Evolutionary conservation across 2,888 invertebrate genomes (phyloP).

Genomic region (Macroteleia sp.): DNA sequence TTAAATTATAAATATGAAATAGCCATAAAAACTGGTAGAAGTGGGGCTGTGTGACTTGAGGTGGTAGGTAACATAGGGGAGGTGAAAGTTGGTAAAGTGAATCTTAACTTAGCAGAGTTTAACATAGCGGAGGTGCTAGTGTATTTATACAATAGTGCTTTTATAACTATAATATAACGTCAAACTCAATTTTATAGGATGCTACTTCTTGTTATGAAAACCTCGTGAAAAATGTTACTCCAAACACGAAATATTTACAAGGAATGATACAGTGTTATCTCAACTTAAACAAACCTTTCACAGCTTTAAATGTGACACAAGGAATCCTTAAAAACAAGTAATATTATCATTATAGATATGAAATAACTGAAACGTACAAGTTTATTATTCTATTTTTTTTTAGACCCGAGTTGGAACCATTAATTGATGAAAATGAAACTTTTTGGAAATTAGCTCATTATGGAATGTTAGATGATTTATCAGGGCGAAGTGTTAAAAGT

Average conservation of each 20-base stretch:
- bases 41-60: too few relatives aligned
- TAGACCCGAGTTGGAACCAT: constrained; percentile 86
- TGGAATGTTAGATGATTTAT: constrained; percentile 88
- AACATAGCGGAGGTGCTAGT: too few relatives aligned
- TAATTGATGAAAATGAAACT: constrained; percentile 90
- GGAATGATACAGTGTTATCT: constrained; percentile 95
- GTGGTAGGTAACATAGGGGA: too few relatives aligned
- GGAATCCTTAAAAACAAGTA: constrained; percentile 87
- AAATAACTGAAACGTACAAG: too few relatives aligned
- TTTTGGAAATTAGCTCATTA: constrained; percentile 94
- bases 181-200: constrained; percentile 85
- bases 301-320: constrained; percentile 90
- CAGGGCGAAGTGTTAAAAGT: constrained; percentile 73
- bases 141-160: too few relatives aligned
- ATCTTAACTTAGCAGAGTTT: too few relatives aligned
- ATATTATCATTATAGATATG: constrained; percentile 11
- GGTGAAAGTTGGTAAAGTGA: too few relatives aligned
- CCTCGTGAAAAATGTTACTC: constrained; percentile 86
- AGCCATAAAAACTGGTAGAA: too few relatives aligned
- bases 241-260: constrained; percentile 84
- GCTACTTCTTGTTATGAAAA: constrained; percentile 95
- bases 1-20: too few relatives aligned
- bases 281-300: constrained; percentile 93
- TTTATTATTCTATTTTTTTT: constrained; percentile 9
- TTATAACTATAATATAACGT: too few relatives aligned